Evolutionary conservation across 1,140 invertebrate genomes (phyloP).

Genomic region (Tetragnatha versicolor): DNA sequence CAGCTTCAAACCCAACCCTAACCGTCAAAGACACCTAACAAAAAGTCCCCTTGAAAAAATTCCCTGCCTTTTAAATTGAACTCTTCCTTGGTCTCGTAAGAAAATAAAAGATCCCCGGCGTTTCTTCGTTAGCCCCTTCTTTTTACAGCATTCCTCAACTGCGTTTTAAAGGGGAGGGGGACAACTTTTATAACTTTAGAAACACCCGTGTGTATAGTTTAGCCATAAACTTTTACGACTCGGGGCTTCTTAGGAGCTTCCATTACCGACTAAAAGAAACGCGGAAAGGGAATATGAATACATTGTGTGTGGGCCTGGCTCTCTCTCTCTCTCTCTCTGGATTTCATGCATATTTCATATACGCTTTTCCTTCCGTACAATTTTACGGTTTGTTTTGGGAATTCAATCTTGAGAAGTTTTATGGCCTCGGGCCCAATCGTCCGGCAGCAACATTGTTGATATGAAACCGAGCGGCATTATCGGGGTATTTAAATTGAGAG

Average conservation of each 20-base stretch:
- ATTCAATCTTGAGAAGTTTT: slow-evolving; percentile 39
- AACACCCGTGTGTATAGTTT: slow-evolving; percentile 13
- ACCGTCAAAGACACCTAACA: too few relatives aligned
- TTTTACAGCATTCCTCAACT: slow-evolving; percentile 15
- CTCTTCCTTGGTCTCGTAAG: too few relatives aligned
- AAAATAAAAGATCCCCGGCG: background rate
- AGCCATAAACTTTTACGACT: slow-evolving; percentile 5
- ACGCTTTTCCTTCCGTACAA: background rate
- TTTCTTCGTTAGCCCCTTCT: slow-evolving; percentile 1
- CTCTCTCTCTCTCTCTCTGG: background rate
- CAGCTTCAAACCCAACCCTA: too few relatives aligned
- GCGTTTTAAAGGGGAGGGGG: slow-evolving; percentile 1
- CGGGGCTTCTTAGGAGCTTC: background rate
- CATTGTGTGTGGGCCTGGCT: background rate
- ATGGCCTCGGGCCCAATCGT: slow-evolving; percentile 8
- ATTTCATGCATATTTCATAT: slow-evolving; percentile 34
- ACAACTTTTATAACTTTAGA: slow-evolving; percentile 28
- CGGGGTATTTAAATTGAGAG: too few relatives aligned
- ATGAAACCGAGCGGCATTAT: too few relatives aligned
- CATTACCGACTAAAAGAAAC: slow-evolving; percentile 5
- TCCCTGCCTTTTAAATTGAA: too few relatives aligned
- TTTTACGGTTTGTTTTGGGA: slow-evolving; percentile 37
- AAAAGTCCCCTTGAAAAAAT: too few relatives aligned
- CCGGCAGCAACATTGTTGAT: too few relatives aligned
- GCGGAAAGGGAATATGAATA: slow-evolving; percentile 19